Conservation (phyloP, 2,797 vertebrate species). For the Alectoris magna region DNA sequence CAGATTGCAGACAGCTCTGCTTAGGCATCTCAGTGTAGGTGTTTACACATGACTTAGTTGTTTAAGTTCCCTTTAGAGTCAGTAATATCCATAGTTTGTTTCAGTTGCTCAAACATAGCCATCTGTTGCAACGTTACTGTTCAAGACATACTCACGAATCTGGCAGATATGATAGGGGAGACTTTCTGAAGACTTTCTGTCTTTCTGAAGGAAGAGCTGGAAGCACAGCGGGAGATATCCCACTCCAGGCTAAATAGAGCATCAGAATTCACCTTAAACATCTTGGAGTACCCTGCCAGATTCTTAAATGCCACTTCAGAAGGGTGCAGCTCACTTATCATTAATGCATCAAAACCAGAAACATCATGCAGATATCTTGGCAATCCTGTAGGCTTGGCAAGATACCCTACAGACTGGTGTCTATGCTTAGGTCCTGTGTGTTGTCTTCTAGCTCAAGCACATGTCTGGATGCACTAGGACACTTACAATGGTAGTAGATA, state of each 20-base stretch:
- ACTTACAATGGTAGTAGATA: background rate
- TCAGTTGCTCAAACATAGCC: constrained; percentile 13
- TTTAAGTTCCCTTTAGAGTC: constrained; percentile 3
- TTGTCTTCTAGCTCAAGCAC: background rate
- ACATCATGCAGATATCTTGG: background rate
- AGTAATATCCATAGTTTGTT: constrained; percentile 9
- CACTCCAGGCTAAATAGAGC: background rate
- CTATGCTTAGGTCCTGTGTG: background rate
- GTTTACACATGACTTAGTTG: background rate
- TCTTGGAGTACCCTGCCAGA: background rate
- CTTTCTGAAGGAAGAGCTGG: background rate
- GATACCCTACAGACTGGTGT: background rate
- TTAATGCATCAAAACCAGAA: background rate
- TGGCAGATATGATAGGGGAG: background rate
- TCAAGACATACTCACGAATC: background rate
- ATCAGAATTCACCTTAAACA: background rate
- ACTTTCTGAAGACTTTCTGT: background rate
- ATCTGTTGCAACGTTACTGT: background rate
- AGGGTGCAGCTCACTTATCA: background rate
- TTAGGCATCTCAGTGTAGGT: background rate
- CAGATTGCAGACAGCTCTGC: background rate
- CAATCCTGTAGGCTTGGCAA: background rate
- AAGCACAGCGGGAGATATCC: background rate
- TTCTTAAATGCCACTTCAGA: background rate
- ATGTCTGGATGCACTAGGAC: background rate